Percentiles rank a stretch among this genome's conserved stretches.
Evolutionary conservation across 30 jellyfish, hydroid and myxozoan genomes (phyloP).

Genomic region (Catostylus mosaicus): DNA sequence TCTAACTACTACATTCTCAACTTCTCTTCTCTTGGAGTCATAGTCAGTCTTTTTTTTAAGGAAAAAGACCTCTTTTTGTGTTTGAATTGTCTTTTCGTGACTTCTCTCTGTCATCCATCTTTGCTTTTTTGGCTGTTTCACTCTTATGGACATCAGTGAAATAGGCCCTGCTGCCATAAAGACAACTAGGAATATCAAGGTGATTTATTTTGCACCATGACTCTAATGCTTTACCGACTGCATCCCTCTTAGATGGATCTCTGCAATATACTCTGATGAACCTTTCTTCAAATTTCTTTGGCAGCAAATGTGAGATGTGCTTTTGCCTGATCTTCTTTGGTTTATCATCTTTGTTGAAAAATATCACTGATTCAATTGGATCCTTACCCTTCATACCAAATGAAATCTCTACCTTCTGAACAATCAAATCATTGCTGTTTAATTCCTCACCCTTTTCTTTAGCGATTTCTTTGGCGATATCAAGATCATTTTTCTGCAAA

Average conservation of each 20-base stretch:
- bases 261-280: conserved; percentile 73
- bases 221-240: conserved; percentile 24
- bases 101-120: too few relatives aligned
- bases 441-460: conserved; percentile 10
- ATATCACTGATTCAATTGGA: conserved; percentile 55
- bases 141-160: too few relatives aligned
- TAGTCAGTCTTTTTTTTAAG: too few relatives aligned
- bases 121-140: too few relatives aligned
- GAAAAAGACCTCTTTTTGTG: too few relatives aligned
- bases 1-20: too few relatives aligned
- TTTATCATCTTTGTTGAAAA: conserved; percentile 32
- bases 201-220: conserved; percentile 66
- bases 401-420: conserved; percentile 36
- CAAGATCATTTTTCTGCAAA: conserved; percentile 11
- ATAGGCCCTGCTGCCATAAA: conserved; percentile 62
- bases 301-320: conserved; percentile 68
- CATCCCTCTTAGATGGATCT: conserved; percentile 14
- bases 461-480: conserved; percentile 56
- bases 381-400: conserved; percentile 61
- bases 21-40: too few relatives aligned
- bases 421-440: conserved; percentile 30
- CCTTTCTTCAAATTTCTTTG: conserved; percentile 58
- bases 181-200: conserved; percentile 34
- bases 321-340: conserved; percentile 45
- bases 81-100: too few relatives aligned